These are phyloP conservation scores for Tholera decimalis DNA, from an alignment of 2,888 invertebrate species.

Conservation along the genomic window DNA sequence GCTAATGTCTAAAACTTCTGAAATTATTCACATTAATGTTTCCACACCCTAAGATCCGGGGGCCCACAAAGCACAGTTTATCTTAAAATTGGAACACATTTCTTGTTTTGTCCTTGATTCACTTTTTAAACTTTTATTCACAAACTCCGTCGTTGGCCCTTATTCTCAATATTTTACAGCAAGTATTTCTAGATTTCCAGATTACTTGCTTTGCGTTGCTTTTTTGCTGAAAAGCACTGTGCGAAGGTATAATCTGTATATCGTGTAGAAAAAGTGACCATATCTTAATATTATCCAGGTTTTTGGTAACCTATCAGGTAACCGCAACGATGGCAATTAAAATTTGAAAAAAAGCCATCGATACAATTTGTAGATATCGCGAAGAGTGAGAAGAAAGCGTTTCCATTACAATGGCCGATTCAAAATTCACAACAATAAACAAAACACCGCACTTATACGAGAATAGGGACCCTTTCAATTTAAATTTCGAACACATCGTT, in stretches of 20 bases:
- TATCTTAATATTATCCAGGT: slow-evolving; percentile 4
- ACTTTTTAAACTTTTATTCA: slow-evolving; percentile 35
- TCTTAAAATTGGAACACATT: slow-evolving; percentile 47
- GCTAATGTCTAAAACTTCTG: slow-evolving; percentile 38
- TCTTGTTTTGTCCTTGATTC: slow-evolving; percentile 45
- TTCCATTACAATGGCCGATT: slow-evolving; percentile 40
- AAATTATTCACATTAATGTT: slow-evolving; percentile 36
- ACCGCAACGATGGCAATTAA: slow-evolving; percentile 10
- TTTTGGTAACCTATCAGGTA: background rate
- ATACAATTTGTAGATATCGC: slow-evolving; percentile 27
- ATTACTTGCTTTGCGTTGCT: no score
- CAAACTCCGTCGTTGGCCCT: slow-evolving; percentile 27
- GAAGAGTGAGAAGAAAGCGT: slow-evolving; percentile 24
- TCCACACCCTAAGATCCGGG: slow-evolving; percentile 32
- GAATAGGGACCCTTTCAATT: slow-evolving; percentile 60
- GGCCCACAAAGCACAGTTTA: slow-evolving; percentile 35
- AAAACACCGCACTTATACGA: slow-evolving; percentile 43
- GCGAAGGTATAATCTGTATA: slow-evolving; percentile 1
- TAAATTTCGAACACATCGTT: slow-evolving; percentile 64
- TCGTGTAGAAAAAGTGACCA: background rate
- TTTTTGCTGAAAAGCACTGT: background rate
- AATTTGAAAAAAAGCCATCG: slow-evolving; percentile 3
- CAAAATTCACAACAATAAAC: slow-evolving; percentile 40
- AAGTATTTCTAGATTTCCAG: background rate
- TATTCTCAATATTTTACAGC: slow-evolving; percentile 15